A percentile compares a stretch with the other conserved stretches of the same genome.
phyloP scores from a whole-genome alignment of 1,140 invertebrate species.

The Nylanderia fulva region DNA sequence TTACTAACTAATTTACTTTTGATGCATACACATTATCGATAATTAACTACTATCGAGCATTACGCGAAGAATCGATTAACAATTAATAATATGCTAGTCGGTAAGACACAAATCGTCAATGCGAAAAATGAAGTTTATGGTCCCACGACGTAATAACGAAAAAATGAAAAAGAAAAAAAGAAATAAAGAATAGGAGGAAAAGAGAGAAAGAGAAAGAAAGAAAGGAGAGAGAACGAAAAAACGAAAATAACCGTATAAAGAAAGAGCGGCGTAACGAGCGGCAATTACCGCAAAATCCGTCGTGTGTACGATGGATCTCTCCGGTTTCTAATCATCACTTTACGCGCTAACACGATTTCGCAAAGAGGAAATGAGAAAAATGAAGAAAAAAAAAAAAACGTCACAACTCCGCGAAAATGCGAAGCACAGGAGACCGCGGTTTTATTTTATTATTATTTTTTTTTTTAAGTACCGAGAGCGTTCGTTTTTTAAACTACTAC shows the following conservation, averaged over 20 bases:
- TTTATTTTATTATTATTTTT: slow-evolving; percentile 25
- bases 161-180: not conserved
- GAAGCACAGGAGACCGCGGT: not conserved
- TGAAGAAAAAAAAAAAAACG: not conserved
- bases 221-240: not conserved
- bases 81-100: not conserved
- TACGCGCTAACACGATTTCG: not conserved
- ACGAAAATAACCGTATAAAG: slow-evolving; percentile 3
- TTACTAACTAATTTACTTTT: slow-evolving; percentile 19
- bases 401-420: not conserved
- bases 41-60: slow-evolving; percentile 20
- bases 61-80: slow-evolving; percentile 10
- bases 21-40: not conserved
- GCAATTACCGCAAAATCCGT: slow-evolving; percentile 12
- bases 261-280: slow-evolving; percentile 12
- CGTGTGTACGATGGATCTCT: slow-evolving; percentile 17
- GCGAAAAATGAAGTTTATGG: slow-evolving; percentile 36
- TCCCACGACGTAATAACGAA: slow-evolving; percentile 44
- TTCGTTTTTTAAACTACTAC: slow-evolving; percentile 68
- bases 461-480: slow-evolving; percentile 67
- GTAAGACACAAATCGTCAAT: slow-evolving; percentile 36
- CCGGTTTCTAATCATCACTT: slow-evolving; percentile 19
- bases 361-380: not conserved
- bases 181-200: not conserved
- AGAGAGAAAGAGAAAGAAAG: not conserved